Evolutionary conservation across 2,797 vertebrate genomes (phyloP), one percentile per base, ranked within the genome.

Genomic region (Remorina albescens): DNA sequence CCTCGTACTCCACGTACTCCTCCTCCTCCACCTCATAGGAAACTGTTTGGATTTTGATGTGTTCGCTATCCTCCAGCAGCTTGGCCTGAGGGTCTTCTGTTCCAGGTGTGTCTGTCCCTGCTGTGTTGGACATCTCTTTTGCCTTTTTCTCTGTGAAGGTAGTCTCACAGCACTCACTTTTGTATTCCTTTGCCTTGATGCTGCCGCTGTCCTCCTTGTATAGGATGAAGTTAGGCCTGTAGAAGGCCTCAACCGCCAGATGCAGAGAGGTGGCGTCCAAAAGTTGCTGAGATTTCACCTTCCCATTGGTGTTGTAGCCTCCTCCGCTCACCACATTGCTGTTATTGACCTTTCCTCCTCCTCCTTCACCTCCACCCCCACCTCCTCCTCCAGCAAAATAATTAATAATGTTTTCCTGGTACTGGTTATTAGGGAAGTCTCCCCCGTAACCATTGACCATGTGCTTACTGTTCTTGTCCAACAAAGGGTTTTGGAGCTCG

Each of bases 11-110:
- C 73, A 96, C 96, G 5, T 97, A 96, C 83, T 98, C 96, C 64
- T 97, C 97, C 78, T 98, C 97, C 68, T 98, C 97, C 68, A 98
- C 97, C 46, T 97, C 97, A 0, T 97, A 98, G 81, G 97, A 98
- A 62, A 99, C 97, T 0, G 97, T 99, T 62, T 98, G 97, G 89
- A 99, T 98, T 88, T 96, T 94, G 71, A 95, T 91, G 10, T 94
- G 83, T 21, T 97, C 96, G 0, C 95, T 94, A n/a, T 97, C 96
- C 47, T 94, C 94, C 71, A 91, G 88, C 41, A 94, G 95, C 72
- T 94, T 94, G 0, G 82, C 78, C 71, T 96, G 95, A 0, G 92
- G 94, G 12, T 88, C 92, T 6, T 96, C 95, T 0, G 85, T 64
- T 69, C 86, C 75, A 1, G 92, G 81, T 0, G 91, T 75, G 25